Evolutionary conservation across 1,140 invertebrate species (phyloP).

Genomic region (Penaeus indicus): DNA sequence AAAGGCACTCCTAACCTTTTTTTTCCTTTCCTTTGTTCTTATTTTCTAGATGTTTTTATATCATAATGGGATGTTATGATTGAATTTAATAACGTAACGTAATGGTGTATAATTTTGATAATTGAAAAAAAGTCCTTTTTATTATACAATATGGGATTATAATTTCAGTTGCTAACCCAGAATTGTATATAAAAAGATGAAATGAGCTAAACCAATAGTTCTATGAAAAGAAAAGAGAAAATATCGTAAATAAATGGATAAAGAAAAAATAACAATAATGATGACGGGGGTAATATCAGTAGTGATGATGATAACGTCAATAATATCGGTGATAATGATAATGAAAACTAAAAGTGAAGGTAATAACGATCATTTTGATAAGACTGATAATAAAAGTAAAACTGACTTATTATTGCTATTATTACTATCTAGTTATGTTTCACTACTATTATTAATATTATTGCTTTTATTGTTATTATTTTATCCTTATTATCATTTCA

Average conservation of each 20-base stretch:
- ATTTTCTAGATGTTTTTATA: background rate
- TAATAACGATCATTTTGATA: background rate
- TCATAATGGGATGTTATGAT: background rate
- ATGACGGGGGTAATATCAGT: background rate
- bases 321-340: too few relatives aligned
- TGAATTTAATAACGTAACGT: background rate
- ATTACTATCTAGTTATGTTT: too few relatives aligned
- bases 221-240: background rate
- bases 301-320: background rate
- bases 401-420: too few relatives aligned
- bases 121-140: too few relatives aligned
- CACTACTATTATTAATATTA: too few relatives aligned
- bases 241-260: background rate
- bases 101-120: too few relatives aligned
- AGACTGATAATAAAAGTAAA: too few relatives aligned
- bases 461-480: too few relatives aligned
- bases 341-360: background rate
- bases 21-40: too few relatives aligned
- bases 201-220: too few relatives aligned
- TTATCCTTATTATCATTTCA: too few relatives aligned
- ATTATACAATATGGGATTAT: background rate
- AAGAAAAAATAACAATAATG: background rate
- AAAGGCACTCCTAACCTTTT: too few relatives aligned
- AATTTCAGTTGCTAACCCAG: background rate
- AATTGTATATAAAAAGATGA: background rate